Conservation (phyloP, 2,888 invertebrate genomes). For the Microchrysa polita region DNA sequence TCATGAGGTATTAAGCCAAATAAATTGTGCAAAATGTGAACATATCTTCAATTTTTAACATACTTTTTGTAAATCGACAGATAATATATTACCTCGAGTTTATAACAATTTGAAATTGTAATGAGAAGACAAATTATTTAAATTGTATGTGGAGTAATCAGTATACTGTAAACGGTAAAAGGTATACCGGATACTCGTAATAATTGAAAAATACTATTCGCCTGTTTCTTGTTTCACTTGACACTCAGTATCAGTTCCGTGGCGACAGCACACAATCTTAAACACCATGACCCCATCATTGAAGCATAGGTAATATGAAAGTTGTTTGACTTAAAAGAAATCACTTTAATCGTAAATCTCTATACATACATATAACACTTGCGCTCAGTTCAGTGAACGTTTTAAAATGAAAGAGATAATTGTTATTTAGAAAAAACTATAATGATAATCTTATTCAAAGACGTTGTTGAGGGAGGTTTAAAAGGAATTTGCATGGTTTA, state of each 20-base stretch:
- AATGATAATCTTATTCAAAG: too few species aligned
- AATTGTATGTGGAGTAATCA: conserved; percentile 8
- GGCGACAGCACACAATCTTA: background rate
- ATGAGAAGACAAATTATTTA: conserved; percentile 33
- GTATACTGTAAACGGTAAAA: background rate
- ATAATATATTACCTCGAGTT: conserved; percentile 18
- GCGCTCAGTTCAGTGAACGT: too few species aligned
- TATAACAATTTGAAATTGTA: conserved; percentile 31
- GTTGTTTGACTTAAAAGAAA: conserved; percentile 8
- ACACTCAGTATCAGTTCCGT: background rate
- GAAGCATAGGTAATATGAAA: background rate
- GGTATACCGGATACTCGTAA: too few species aligned
- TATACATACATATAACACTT: background rate
- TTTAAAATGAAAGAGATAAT: too few species aligned
- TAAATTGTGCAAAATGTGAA: background rate
- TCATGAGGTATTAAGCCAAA: background rate
- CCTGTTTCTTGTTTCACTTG: background rate
- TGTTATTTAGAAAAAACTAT: too few species aligned
- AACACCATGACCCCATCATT: background rate
- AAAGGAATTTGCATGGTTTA: too few species aligned
- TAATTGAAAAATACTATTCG: conserved; percentile 11
- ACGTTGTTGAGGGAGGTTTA: too few species aligned
- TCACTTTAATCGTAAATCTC: background rate
- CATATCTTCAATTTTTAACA: background rate
- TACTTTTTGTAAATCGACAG: background rate